phyloP scores from a whole-genome alignment of 2,113 vertebrate species.

The Polyodon spathula region DNA sequence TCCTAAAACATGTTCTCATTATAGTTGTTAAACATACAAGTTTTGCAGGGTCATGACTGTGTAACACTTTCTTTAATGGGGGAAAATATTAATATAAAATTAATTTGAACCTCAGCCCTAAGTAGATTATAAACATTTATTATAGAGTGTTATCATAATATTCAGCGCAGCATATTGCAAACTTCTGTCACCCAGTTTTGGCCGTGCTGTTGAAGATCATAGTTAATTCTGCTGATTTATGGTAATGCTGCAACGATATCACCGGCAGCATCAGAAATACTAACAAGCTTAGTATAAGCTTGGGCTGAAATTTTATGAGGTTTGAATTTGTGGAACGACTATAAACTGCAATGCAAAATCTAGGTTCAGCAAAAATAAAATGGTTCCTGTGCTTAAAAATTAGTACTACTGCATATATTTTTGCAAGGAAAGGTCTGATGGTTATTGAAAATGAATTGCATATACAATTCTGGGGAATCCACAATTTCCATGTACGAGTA shows the following conservation, averaged over 20 bases:
- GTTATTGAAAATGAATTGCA: slow-evolving; percentile 44
- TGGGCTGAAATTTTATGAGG: slow-evolving; percentile 94
- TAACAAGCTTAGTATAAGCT: slow-evolving; percentile 99
- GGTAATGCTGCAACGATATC: slow-evolving; percentile 91
- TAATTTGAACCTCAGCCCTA: slow-evolving; percentile 88
- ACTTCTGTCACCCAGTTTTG: slow-evolving; percentile 91
- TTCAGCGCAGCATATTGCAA: slow-evolving; percentile 94
- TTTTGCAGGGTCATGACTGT: slow-evolving; percentile 32
- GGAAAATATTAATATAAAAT: slow-evolving; percentile 85
- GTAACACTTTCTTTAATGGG: slow-evolving; percentile 54
- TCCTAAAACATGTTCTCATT: slow-evolving; percentile 25
- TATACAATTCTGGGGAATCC: slow-evolving; percentile 41
- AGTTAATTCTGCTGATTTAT: slow-evolving; percentile 99
- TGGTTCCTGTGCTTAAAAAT: slow-evolving; percentile 61
- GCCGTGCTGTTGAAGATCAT: slow-evolving; percentile 90
- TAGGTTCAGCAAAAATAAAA: slow-evolving; percentile 90
- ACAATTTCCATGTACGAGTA: slow-evolving; percentile 37
- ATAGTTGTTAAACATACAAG: slow-evolving; percentile 36
- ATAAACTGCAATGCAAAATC: slow-evolving; percentile 88
- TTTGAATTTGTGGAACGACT: slow-evolving; percentile 98
- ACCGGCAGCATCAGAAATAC: slow-evolving; percentile 86
- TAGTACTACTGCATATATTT: slow-evolving; percentile 65
- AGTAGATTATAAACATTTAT: slow-evolving; percentile 99
- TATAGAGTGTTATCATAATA: slow-evolving; percentile 98
- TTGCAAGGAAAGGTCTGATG: slow-evolving; percentile 58